phyloP scores from a whole-genome alignment of 2,113 vertebrate genomes.

The Chaetodon auriga region DNA sequence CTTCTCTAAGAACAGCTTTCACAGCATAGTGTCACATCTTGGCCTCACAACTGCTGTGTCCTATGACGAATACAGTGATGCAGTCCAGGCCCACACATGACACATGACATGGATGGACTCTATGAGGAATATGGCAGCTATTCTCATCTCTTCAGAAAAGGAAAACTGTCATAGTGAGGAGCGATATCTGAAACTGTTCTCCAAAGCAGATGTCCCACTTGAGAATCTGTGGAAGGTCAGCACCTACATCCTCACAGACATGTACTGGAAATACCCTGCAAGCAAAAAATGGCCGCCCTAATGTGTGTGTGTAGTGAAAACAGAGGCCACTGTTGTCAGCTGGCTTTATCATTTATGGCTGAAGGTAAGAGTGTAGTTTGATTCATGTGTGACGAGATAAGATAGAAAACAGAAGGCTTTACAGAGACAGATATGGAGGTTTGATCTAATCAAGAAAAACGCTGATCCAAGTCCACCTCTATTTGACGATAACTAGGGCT shows the following conservation, averaged over 20 bases:
- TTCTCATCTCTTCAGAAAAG: not conserved
- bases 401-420: slow-evolving; percentile 17
- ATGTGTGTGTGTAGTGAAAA: slow-evolving; percentile 21
- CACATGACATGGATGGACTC: not conserved
- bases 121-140: not conserved
- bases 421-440: slow-evolving; percentile 24
- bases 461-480: slow-evolving; percentile 35
- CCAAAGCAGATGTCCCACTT: not conserved
- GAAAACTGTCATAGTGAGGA: not conserved
- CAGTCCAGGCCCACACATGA: not conserved
- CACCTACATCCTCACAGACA: not conserved
- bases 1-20: not conserved
- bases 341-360: slow-evolving; percentile 23
- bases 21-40: not conserved
- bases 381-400: slow-evolving; percentile 24
- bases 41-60: not conserved
- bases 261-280: too few relatives aligned
- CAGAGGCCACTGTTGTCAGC: slow-evolving; percentile 36
- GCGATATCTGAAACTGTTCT: not conserved
- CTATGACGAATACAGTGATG: not conserved
- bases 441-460: slow-evolving; percentile 37
- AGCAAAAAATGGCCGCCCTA: too few relatives aligned
- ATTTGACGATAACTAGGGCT: slow-evolving; percentile 2
- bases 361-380: slow-evolving; percentile 24
- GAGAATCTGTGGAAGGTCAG: not conserved